phyloP scores from a whole-genome alignment of 2,113 vertebrate genomes.

The Anguilla japonica region DNA sequence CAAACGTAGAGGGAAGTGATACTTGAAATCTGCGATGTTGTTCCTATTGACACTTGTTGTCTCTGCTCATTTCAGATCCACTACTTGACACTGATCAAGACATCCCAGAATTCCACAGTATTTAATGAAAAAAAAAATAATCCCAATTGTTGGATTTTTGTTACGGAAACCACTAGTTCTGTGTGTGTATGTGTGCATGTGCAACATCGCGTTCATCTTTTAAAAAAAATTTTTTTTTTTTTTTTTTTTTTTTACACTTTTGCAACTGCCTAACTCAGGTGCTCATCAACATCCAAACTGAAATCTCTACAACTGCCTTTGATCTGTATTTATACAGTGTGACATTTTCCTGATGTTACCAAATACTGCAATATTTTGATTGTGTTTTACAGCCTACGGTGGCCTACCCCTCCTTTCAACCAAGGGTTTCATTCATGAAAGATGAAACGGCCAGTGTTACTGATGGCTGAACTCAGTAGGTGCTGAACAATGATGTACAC shows the following conservation, averaged over 20 bases:
- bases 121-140: background rate
- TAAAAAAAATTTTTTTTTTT: slow-evolving; percentile 18
- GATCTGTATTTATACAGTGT: slow-evolving; percentile 6
- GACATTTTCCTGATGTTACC: background rate
- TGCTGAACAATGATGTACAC: background rate
- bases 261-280: slow-evolving; percentile 47
- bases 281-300: background rate
- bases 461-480: slow-evolving; percentile 46
- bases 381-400: slow-evolving; percentile 12
- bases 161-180: slow-evolving; percentile 58
- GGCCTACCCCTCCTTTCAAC: background rate
- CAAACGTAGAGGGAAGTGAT: background rate
- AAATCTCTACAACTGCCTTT: slow-evolving; percentile 1
- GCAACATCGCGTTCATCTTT: slow-evolving; percentile 27
- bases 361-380: slow-evolving; percentile 32
- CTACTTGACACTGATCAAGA: background rate
- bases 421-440: background rate
- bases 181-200: slow-evolving; percentile 46
- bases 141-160: background rate
- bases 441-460: slow-evolving; percentile 29
- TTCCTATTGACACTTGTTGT: background rate
- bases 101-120: background rate
- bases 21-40: background rate
- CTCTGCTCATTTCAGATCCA: background rate
- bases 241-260: slow-evolving; percentile 21